phyloP scores from a whole-genome alignment of 2,888 invertebrate species.

The Rhingia rostrata region DNA sequence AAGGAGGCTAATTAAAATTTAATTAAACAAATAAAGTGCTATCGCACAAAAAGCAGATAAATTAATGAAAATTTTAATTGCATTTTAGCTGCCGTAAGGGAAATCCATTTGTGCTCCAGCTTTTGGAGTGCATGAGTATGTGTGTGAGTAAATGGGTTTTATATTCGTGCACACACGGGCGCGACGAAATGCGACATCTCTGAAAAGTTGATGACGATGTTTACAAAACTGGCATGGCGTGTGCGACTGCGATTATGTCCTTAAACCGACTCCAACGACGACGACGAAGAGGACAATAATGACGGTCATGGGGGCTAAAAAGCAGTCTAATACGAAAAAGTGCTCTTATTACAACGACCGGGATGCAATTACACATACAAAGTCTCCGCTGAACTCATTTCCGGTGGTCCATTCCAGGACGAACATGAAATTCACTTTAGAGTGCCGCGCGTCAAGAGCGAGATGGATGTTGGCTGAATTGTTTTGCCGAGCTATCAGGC shows the following conservation, averaged over 20 bases:
- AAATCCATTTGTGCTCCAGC: conserved; percentile 69
- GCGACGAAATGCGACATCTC: conserved; percentile 47
- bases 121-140: conserved; percentile 40
- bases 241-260: conserved; percentile 52
- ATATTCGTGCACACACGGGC: conserved; percentile 8
- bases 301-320: conserved; percentile 19
- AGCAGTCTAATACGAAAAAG: conserved; percentile 50
- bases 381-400: conserved; percentile 49
- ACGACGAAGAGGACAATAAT: neutral
- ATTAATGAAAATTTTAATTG: conserved; percentile 78
- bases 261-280: conserved; percentile 12
- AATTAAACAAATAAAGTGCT: conserved; percentile 78
- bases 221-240: conserved; percentile 49
- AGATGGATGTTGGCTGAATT: conserved; percentile 63
- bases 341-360: conserved; percentile 49
- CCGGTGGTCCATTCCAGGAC: conserved; percentile 51
- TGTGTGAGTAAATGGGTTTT: conserved; percentile 3
- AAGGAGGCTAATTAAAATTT: conserved; percentile 77
- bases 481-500: conserved; percentile 55
- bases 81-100: conserved; percentile 76
- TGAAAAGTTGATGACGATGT: conserved; percentile 62
- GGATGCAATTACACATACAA: conserved; percentile 58
- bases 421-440: conserved; percentile 49
- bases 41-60: conserved; percentile 77
- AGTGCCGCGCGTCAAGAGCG: conserved; percentile 27